Evolutionary conservation across 1,140 invertebrate genomes (phyloP), one percentile per base, ranked within the genome.

Genomic region (Magallana angulata): DNA sequence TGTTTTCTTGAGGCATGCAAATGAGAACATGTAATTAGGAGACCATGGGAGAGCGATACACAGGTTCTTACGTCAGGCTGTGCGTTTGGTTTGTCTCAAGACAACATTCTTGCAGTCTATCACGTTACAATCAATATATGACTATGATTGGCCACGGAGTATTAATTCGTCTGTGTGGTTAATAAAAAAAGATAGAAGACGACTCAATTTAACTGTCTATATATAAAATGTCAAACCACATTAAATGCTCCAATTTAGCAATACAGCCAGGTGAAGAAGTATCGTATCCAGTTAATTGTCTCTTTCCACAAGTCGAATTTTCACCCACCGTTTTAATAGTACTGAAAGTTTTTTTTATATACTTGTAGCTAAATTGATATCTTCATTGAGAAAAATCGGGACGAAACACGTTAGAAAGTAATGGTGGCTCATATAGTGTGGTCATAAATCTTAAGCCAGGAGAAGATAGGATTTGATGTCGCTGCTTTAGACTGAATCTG

Each of bases 1-100:
- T 76, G 64, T 76, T 76, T 62, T 76, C 68, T 76, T 11, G 24
- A 12, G 68, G 68, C 68, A 36, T 76, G 68, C 68, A 76, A 76
- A 76, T 76, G 68, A 76, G 68, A 76, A 18, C 24, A 76, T 76
- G 24, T 76, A 76, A 76, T 76, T 18, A 76, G 68, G 36, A 18
- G 68, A 30, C 68, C 68, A 76, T 30, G 11, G 24, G 18, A 9
- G 24, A 76, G 24, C 30, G 24, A 6, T 30, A 30, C 12, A 36
- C 24, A 16, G 11, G 18, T 76, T 71, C 18, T 76, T 76, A 24
- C 68, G 24, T 76, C 68, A 71, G 18, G 30, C 30, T 24, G 1
- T 71, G 11, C 36, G 30, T 76, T 36, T 30, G 30, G 24, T 30
- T 76, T 76, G 30, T 76, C 36, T 48, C 24, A 76, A 76, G 68